Base-by-base conservation (phyloP, 2,113 vertebrate species). In the Ophthalmolycus amberensis region DNA sequence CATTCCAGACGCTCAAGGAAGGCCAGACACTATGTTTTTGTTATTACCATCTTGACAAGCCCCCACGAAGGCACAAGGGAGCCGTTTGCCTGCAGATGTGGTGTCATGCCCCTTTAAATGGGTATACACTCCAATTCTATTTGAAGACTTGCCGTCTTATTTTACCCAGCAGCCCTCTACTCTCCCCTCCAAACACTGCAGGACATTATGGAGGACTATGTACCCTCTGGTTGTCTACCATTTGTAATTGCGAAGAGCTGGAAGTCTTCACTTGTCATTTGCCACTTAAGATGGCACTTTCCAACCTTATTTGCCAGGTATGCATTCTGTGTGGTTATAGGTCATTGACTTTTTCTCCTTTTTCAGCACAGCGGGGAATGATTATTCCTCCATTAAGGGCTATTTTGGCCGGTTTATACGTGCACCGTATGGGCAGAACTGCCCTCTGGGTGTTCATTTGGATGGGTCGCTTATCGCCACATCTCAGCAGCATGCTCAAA, bases 351-450 rank as follows among this genome's bases (percentile, higher is more conserved):
- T 5, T 38, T 83, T 82, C 52, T 89, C 62, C 20, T 22, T 77
- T 58, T 71, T 63, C 68, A 72, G 59, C 66, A 69, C 89, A 91
- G 82, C 86, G 34, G 93, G 92, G 89, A 95, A 85, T 78, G n/a
- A 90, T 93, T 93, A 93, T 93, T 92, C 71, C 80, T 25, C 79
- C 88, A 92, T 94, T 92, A 89, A 90, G 77, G 59, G 75, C 69
- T 80, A 84, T 87, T 91, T 86, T 77, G 83, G 71, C 64, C 0
- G 34, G 72, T 42, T 80, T 22, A 22, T 83, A 68, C 0, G 11
- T 77, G 88, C 34, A 64, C 73, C 71, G 63, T 88, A 79, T 86
- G 79, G 69, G 34, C 65, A 77, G 15, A 32, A 56, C 50, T 79
- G 75, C 82, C 85, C 59, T 40, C 52, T 84, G 88, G 86, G 80